These are phyloP conservation scores for Sebastolobus alascanus DNA, from an alignment of 2,797 vertebrate species.

Conservation along the genomic window DNA sequence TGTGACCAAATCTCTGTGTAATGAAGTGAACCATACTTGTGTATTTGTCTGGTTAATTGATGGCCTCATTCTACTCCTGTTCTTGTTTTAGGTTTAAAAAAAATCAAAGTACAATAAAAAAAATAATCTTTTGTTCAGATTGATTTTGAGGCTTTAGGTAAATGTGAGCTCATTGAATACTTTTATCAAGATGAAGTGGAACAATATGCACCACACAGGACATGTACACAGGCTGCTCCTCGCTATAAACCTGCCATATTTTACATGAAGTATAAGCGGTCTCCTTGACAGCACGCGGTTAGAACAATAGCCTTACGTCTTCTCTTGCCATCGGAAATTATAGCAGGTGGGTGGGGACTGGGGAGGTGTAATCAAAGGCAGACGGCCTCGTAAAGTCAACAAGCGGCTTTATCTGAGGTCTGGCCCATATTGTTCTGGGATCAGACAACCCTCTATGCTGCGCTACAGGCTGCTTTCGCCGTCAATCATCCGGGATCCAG, in stretches of 20 bases:
- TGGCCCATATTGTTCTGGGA: constrained; percentile 58
- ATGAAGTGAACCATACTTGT: neutral
- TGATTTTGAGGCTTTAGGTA: constrained; percentile 4
- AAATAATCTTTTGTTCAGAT: neutral
- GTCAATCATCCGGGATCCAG: constrained; percentile 44
- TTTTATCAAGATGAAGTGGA: constrained; percentile 5
- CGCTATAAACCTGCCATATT: constrained; percentile 30
- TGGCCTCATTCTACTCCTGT: neutral
- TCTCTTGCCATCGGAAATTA: constrained; percentile 40
- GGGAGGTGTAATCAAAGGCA: constrained; percentile 59
- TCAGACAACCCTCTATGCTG: constrained; percentile 17
- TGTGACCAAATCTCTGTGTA: neutral
- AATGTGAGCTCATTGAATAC: constrained; percentile 13
- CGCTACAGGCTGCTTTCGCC: neutral
- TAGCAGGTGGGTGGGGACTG: constrained; percentile 39
- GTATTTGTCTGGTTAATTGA: neutral
- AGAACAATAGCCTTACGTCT: constrained; percentile 52
- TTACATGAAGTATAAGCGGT: constrained; percentile 44
- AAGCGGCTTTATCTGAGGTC: constrained; percentile 49
- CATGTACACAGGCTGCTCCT: constrained; percentile 9
- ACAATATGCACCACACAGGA: constrained; percentile 15
- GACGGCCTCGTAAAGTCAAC: constrained; percentile 61
- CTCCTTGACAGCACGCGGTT: constrained; percentile 1
- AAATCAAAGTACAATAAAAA: too few species aligned
- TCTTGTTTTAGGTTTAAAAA: neutral